phyloP scores from a whole-genome alignment of 1,140 invertebrate genomes.

The Teleogryllus occipitalis region DNA sequence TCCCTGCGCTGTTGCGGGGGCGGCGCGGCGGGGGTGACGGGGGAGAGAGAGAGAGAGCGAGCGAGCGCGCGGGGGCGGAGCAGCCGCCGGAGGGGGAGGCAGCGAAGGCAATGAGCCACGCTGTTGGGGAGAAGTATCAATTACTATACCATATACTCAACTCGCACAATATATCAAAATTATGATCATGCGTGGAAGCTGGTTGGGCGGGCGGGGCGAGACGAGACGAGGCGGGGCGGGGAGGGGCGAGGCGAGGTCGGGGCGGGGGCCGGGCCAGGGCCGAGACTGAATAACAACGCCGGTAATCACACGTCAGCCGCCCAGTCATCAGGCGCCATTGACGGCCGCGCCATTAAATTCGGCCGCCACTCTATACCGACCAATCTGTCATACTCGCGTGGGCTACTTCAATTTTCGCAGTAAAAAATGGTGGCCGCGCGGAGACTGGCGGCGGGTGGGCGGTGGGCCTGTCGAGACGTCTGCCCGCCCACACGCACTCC shows the following conservation, averaged over 20 bases:
- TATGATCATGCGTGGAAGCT: slow-evolving; percentile 18
- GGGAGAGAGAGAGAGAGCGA: too few relatives aligned
- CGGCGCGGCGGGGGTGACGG: too few relatives aligned
- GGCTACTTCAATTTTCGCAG: neutral
- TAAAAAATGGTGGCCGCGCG: neutral
- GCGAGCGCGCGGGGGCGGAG: too few relatives aligned
- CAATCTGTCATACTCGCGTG: slow-evolving; percentile 13
- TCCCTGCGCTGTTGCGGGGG: too few relatives aligned
- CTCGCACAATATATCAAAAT: slow-evolving; percentile 23
- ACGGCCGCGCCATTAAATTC: slow-evolving; percentile 14
- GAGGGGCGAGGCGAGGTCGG: too few relatives aligned
- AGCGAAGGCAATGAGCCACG: neutral
- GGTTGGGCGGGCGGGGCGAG: neutral
- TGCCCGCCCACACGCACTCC: too few relatives aligned
- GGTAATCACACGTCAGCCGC: slow-evolving; percentile 10
- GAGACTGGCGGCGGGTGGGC: too few relatives aligned
- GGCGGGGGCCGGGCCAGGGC: too few relatives aligned
- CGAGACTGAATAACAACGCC: neutral
- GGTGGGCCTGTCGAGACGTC: neutral
- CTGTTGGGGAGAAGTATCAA: slow-evolving; percentile 10
- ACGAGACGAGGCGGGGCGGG: too few relatives aligned
- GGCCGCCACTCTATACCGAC: slow-evolving; percentile 10
- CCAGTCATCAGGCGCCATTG: slow-evolving; percentile 13
- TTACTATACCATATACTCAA: slow-evolving; percentile 15
- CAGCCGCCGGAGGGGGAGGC: too few relatives aligned